Conservation (phyloP, 1,140 invertebrate genomes). For the Harpegnathos saltator region DNA sequence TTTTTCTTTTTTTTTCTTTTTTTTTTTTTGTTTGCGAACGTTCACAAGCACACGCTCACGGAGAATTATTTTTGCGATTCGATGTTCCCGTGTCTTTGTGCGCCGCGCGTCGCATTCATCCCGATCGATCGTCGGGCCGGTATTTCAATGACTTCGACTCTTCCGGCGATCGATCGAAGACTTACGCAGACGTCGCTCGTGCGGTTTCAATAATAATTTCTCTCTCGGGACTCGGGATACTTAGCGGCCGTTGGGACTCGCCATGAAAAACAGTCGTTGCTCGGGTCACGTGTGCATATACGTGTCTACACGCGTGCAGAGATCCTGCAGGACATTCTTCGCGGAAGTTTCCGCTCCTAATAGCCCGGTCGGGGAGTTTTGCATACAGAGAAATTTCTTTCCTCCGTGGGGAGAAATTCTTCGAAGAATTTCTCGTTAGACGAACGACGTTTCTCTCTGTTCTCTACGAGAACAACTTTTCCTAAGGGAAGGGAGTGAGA, state of each 20-base stretch:
- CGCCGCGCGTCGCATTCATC: not conserved
- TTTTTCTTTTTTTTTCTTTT: too few species aligned
- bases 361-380: not conserved
- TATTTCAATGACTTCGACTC: constrained; percentile 9
- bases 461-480: not conserved
- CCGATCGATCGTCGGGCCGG: constrained; percentile 1
- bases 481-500: not conserved
- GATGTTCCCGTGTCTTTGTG: not conserved
- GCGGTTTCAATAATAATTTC: constrained; percentile 14
- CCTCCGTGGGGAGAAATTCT: not conserved
- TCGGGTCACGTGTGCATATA: not conserved
- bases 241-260: too few species aligned
- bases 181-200: not conserved
- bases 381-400: not conserved
- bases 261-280: too few species aligned
- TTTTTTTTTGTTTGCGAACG: constrained; percentile 38
- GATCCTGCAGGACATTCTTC: not conserved
- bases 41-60: constrained; percentile 23
- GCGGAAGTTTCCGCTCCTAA: not conserved
- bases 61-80: constrained; percentile 34
- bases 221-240: too few species aligned
- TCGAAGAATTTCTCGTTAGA: not conserved
- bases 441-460: not conserved
- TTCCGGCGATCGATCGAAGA: constrained; percentile 1
- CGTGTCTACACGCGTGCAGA: not conserved